Evolutionary conservation across 2,113 vertebrate genomes (phyloP), one percentile per base, ranked within the genome.

Genomic region (Cavia aperea): DNA sequence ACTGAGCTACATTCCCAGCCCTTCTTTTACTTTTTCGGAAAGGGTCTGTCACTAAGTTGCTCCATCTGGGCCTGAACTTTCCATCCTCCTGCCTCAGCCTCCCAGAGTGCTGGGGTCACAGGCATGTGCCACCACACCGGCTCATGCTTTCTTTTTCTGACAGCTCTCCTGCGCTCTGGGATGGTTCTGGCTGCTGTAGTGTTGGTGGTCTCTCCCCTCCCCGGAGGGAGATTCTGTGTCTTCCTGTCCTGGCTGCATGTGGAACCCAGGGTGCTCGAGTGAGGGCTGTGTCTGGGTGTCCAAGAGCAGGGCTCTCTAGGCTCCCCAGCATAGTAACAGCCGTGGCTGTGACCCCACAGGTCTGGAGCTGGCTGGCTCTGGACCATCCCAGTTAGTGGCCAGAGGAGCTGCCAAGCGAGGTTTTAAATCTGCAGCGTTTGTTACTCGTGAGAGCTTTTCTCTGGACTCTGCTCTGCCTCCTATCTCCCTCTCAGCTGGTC

Each of bases 371-470:
- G 43, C 5, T 21, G 49, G 33, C 46, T 86, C 16, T 15, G 1
- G 8, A 62, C 13, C 2, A 24, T 9, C 7, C 0, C 7, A 1
- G 29, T 33, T 14, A 33, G 68, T 0, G 1, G 29, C 2, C 12
- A 7, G 51, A 62, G 83, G 21, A 8, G 36, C 31, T 39, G 33
- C 60, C 43, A 16, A 8, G 18, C 56, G 11, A 0, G 29, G 46
- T 81, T 89, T 82, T 33, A 18, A 58, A 9, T 21, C 56, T 5
- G 24, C 46, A 23, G 66, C 36, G 8, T 24, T 83, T 4, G 29
- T 24, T 36, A 7, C 46, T 73, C 15, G 62, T 81, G 75, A 56
- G 16, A 58, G 18, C 60, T 54, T 31, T 73, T 23, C 49, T 91
- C n/a, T 26, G 31, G 31, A 2, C 31, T 58, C 3, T 0, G 36